These are phyloP conservation scores for Forbesichthys papilliferus DNA, from an alignment of 2,113 vertebrate genomes.

Conservation along the genomic window DNA sequence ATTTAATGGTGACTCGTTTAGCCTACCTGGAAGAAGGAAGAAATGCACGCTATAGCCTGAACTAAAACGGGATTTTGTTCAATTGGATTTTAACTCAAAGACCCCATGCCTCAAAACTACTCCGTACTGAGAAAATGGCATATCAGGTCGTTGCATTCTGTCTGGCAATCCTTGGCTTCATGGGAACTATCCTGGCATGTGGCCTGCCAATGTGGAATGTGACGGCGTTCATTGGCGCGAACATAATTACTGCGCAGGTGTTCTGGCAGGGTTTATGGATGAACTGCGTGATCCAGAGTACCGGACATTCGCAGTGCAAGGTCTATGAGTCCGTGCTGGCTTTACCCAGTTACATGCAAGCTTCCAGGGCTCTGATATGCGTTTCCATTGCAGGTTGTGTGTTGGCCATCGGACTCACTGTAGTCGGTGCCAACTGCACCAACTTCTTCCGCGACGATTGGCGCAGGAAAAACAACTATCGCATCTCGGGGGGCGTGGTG, in stretches of 20 bases:
- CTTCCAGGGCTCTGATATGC: conserved; percentile 60
- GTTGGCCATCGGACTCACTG: conserved; percentile 68
- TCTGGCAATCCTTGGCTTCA: conserved; percentile 83
- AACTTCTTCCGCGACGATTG: conserved; percentile 67
- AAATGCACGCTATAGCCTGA: conserved; percentile 1
- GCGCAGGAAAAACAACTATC: conserved; percentile 64
- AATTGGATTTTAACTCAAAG: not conserved
- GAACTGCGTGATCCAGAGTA: conserved; percentile 41
- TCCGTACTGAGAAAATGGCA: conserved; percentile 49
- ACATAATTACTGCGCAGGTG: conserved; percentile 86
- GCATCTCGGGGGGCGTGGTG: conserved; percentile 60
- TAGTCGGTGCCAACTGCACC: conserved; percentile 73
- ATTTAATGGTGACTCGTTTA: no score
- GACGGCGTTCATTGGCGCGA: conserved; percentile 85
- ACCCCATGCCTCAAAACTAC: not conserved
- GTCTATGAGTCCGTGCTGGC: conserved; percentile 14
- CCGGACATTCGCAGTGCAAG: conserved; percentile 54
- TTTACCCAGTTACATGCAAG: conserved; percentile 35
- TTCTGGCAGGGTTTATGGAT: conserved; percentile 59
- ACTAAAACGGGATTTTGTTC: not conserved
- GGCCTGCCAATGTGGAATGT: conserved; percentile 90
- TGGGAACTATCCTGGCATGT: conserved; percentile 84
- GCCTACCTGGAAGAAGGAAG: no score
- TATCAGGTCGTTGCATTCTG: conserved; percentile 82
- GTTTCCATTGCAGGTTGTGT: conserved; percentile 70